These are phyloP conservation scores for Protophormia terraenovae DNA, from an alignment of 2,888 invertebrate genomes.

Conservation along the genomic window DNA sequence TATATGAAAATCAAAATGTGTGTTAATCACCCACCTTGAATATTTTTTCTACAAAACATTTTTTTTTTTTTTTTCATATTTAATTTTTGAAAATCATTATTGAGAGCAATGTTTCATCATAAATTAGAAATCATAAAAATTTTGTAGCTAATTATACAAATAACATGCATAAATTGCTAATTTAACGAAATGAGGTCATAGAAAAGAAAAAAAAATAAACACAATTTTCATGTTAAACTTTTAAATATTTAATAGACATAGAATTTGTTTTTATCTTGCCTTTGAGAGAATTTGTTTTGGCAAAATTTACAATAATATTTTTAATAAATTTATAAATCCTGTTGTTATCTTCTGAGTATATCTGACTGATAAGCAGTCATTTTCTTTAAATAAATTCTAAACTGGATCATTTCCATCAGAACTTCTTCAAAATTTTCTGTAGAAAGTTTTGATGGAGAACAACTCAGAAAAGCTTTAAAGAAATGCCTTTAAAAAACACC, in stretches of 20 bases:
- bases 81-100: conserved; percentile 10
- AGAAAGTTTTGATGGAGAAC: no score
- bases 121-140: conserved; percentile 16
- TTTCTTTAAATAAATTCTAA: no score
- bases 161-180: conserved; percentile 19
- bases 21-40: not conserved
- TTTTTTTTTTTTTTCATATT: conserved; percentile 9
- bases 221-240: not conserved
- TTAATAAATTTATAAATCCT: no score
- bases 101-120: not conserved
- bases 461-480: no score
- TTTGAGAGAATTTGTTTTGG: no score
- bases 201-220: not conserved
- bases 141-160: conserved; percentile 32
- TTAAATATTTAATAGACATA: not conserved
- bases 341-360: no score
- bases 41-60: not conserved
- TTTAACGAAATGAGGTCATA: conserved; percentile 44
- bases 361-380: no score
- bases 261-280: not conserved
- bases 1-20: not conserved
- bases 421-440: no score
- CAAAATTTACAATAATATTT: no score
- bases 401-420: no score
- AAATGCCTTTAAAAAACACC: no score